A percentile compares a stretch with the other conserved stretches of the same genome.
Evolutionary conservation across 2,888 invertebrate species (phyloP).

Genomic region (Caenorhabditis macrosperma): DNA sequence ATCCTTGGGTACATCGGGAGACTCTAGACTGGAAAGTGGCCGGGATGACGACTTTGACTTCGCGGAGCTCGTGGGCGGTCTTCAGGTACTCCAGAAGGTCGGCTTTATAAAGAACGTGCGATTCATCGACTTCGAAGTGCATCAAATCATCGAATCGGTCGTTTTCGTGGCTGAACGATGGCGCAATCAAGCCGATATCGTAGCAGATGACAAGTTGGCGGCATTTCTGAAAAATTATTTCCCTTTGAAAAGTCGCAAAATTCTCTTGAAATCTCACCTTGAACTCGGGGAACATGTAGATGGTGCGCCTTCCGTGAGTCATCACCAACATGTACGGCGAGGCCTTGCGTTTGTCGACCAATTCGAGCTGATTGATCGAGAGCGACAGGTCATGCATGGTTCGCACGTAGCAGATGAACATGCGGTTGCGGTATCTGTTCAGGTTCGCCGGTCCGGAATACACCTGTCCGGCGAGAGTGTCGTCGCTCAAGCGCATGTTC

Average conservation of each 20-base stretch:
- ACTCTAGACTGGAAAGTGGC: conserved; percentile 57
- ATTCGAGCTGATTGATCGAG: conserved; percentile 47
- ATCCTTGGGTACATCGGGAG: conserved; percentile 59
- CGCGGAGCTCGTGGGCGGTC: conserved; percentile 58
- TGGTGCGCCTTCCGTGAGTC: conserved; percentile 51
- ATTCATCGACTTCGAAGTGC: conserved; percentile 62
- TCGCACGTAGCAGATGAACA: conserved; percentile 65
- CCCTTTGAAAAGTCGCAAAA: too few relatives aligned
- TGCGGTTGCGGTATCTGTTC: conserved; percentile 60
- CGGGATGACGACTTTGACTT: conserved; percentile 60
- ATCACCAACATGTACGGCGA: conserved; percentile 69
- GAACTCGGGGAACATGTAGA: conserved; percentile 69
- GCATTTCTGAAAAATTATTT: conserved; percentile 65
- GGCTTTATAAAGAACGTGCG: conserved; percentile 65
- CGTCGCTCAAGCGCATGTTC: conserved; percentile 59
- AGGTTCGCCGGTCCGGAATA: conserved; percentile 65
- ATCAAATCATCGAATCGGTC: conserved; percentile 58
- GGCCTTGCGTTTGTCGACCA: conserved; percentile 60
- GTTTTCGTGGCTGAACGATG: conserved; percentile 63
- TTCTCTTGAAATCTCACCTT: conserved; percentile 60
- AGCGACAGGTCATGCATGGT: conserved; percentile 59
- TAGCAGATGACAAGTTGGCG: conserved; percentile 58
- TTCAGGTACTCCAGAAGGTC: conserved; percentile 62
- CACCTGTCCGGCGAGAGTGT: conserved; percentile 62
- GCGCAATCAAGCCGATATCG: conserved; percentile 66